phyloP scores from a whole-genome alignment of 2,888 invertebrate species.

The Cheilosia grossa region DNA sequence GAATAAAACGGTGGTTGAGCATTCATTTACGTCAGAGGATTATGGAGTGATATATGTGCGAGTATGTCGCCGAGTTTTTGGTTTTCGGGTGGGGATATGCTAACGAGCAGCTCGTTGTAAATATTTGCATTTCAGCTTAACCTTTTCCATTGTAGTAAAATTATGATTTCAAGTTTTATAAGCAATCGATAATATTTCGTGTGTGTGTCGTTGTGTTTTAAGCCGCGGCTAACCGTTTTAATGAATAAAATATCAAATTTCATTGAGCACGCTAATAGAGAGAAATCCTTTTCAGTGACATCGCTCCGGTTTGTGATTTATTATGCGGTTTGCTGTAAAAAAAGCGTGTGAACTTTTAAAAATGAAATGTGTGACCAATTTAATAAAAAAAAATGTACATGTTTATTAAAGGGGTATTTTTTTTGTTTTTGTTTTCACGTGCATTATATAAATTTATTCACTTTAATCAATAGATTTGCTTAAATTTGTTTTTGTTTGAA shows the following conservation, averaged over 20 bases:
- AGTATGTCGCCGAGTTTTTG: slow-evolving; percentile 7
- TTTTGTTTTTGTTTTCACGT: no score
- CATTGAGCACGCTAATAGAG: slow-evolving; percentile 30
- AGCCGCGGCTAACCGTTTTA: slow-evolving; percentile 33
- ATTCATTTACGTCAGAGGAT: slow-evolving; percentile 62
- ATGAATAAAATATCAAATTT: slow-evolving; percentile 40
- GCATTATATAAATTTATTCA: no score
- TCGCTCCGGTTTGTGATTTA: slow-evolving; percentile 2
- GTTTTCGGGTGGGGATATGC: slow-evolving; percentile 26
- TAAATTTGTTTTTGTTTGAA: no score
- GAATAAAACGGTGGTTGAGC: slow-evolving; percentile 48
- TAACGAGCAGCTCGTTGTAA: slow-evolving; percentile 37
- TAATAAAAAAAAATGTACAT: no score
- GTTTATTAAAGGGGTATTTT: no score
- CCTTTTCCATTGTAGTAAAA: slow-evolving; percentile 9
- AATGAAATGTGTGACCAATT: neutral
- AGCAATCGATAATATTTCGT: slow-evolving; percentile 30
- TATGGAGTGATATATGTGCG: slow-evolving; percentile 57
- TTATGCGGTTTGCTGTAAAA: slow-evolving; percentile 3
- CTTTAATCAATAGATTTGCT: no score
- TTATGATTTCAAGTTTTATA: slow-evolving; percentile 18
- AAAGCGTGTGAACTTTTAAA: slow-evolving; percentile 7
- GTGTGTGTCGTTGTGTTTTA: slow-evolving; percentile 1
- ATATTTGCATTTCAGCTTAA: slow-evolving; percentile 55
- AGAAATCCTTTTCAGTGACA: slow-evolving; percentile 19